Conservation (phyloP, 2,888 invertebrate species). For the Drosophila histrio region DNA sequence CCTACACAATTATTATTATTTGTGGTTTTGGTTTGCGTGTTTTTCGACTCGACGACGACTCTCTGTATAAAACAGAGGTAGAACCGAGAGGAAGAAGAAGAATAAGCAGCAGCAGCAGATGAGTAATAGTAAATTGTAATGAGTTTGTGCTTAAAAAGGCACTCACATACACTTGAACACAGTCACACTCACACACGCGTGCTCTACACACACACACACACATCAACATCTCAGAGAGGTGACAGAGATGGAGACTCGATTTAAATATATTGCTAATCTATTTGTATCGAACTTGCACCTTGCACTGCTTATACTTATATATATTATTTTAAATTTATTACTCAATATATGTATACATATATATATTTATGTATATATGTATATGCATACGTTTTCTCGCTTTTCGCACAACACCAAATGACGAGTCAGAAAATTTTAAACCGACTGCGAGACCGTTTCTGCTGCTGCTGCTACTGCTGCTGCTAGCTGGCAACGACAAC, state of each 20-base stretch:
- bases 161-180: constrained; percentile 45
- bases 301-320: constrained; percentile 41
- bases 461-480: constrained; percentile 46
- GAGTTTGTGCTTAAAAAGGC: constrained; percentile 61
- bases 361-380: constrained; percentile 22
- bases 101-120: constrained; percentile 37
- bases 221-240: constrained; percentile 4
- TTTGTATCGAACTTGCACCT: constrained; percentile 59
- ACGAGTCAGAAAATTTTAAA: constrained; percentile 78
- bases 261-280: constrained; percentile 60
- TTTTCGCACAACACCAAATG: constrained; percentile 74
- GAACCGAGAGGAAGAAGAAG: constrained; percentile 25
- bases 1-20: constrained; percentile 25
- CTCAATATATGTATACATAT: constrained; percentile 44
- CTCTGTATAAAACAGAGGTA: constrained; percentile 16
- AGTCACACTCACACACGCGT: too few relatives aligned
- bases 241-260: constrained; percentile 29
- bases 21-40: constrained; percentile 31
- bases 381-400: constrained; percentile 58
- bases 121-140: constrained; percentile 65
- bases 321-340: constrained; percentile 67
- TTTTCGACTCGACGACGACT: constrained; percentile 1
- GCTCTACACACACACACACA: constrained; percentile 6
- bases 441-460: constrained; percentile 75
- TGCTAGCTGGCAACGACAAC: constrained; percentile 67